phyloP scores from a whole-genome alignment of 2,888 invertebrate species.

The Abscondita cerata region DNA sequence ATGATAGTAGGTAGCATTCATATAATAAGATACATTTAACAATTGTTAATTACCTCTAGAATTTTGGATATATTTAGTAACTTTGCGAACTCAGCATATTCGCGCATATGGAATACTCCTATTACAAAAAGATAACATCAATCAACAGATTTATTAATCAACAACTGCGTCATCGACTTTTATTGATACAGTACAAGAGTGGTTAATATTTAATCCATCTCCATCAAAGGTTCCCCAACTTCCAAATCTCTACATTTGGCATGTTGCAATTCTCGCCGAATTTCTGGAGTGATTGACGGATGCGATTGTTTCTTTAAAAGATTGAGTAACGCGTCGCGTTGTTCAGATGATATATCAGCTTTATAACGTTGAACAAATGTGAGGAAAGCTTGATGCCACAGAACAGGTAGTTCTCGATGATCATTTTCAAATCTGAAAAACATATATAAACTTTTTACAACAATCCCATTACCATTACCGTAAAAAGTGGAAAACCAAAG shows the following conservation, averaged over 20 bases:
- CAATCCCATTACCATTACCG: constrained; percentile 64
- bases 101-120: too few species aligned
- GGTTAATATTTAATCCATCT: constrained; percentile 19
- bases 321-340: constrained; percentile 83
- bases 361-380: constrained; percentile 96
- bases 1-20: too few species aligned
- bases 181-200: too few species aligned
- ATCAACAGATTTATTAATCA: too few species aligned
- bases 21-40: too few species aligned
- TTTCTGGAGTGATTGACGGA: constrained; percentile 79
- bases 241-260: constrained; percentile 49
- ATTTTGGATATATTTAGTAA: too few species aligned
- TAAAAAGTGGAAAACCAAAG: constrained; percentile 91
- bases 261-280: constrained; percentile 81
- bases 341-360: constrained; percentile 91
- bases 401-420: constrained; percentile 83
- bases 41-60: too few species aligned
- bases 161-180: too few species aligned
- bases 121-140: too few species aligned
- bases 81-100: too few species aligned
- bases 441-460: background rate
- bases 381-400: constrained; percentile 96
- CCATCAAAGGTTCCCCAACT: constrained; percentile 47
- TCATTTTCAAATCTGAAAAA: constrained; percentile 81
- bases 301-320: constrained; percentile 78